phyloP scores from a whole-genome alignment of 2,113 vertebrate species.

The Agelaius phoeniceus region DNA sequence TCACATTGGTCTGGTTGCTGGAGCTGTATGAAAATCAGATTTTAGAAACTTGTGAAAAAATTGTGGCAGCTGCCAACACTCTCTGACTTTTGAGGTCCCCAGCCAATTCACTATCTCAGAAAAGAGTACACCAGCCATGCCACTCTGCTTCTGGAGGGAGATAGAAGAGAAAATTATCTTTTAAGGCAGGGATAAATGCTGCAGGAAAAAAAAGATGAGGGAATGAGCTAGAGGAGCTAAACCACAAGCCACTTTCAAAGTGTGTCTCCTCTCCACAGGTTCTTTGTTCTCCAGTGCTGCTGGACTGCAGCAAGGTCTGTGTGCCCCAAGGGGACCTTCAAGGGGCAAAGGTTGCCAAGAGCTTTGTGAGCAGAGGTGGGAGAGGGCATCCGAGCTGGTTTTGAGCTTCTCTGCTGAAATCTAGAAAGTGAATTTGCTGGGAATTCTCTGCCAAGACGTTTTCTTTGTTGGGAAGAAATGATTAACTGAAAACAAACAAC shows the following conservation, averaged over 20 bases:
- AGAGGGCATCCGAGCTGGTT: not conserved
- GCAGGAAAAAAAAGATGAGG: not conserved
- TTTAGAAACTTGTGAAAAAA: not conserved
- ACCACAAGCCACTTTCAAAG: not conserved
- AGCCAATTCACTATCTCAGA: not conserved
- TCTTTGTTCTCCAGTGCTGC: not conserved
- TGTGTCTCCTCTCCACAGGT: not conserved
- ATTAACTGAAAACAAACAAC: conserved; percentile 9
- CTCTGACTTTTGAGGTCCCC: not conserved
- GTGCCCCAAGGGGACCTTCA: not conserved
- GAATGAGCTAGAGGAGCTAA: not conserved
- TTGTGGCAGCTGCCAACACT: not conserved
- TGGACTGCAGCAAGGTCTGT: not conserved
- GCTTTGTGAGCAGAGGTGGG: not conserved
- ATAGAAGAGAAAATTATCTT: not conserved
- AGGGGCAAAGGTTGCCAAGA: not conserved
- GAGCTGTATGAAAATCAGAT: not conserved
- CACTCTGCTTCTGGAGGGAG: not conserved
- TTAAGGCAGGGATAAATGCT: not conserved
- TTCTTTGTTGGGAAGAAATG: not conserved
- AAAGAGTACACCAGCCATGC: not conserved
- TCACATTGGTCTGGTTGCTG: not conserved
- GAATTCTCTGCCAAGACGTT: not conserved
- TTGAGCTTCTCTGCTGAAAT: not conserved
- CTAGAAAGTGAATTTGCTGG: not conserved